These are phyloP conservation scores for Cyprinodon diabolis DNA, from an alignment of 2,797 vertebrate genomes.

Conservation along the genomic window DNA sequence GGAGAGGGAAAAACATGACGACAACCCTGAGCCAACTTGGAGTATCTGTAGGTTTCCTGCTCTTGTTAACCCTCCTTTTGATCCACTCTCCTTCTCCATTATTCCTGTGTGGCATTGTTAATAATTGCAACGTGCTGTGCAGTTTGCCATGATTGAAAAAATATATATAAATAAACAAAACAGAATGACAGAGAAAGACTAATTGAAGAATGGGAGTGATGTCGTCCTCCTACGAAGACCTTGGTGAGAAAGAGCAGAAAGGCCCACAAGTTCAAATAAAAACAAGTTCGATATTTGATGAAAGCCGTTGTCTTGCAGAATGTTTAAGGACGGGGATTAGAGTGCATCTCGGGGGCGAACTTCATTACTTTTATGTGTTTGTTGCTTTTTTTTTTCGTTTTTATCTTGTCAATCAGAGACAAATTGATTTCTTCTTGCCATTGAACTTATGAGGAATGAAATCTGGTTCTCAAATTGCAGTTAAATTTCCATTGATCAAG, in stretches of 20 bases:
- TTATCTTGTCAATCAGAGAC: constrained; percentile 23
- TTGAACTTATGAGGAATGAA: constrained; percentile 15
- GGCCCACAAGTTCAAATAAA: constrained; percentile 55
- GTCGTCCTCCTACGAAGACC: constrained; percentile 63
- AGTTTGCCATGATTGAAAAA: constrained; percentile 40
- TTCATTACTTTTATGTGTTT: constrained; percentile 46
- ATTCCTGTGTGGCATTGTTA: constrained; percentile 45
- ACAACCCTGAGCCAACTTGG: constrained; percentile 73
- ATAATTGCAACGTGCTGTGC: constrained; percentile 40
- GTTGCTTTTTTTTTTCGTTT: not conserved
- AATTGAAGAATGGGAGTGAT: constrained; percentile 44
- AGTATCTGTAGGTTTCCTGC: constrained; percentile 58
- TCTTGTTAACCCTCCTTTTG: constrained; percentile 60
- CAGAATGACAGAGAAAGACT: constrained; percentile 20
- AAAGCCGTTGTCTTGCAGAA: constrained; percentile 67
- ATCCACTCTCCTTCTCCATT: constrained; percentile 27
- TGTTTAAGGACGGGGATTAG: constrained; percentile 74
- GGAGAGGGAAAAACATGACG: constrained; percentile 27
- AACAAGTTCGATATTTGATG: constrained; percentile 72
- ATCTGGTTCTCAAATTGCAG: constrained; percentile 19
- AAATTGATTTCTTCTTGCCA: constrained; percentile 34
- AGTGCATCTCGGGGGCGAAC: constrained; percentile 31
- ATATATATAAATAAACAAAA: constrained; percentile 41
- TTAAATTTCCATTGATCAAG: constrained; percentile 28
- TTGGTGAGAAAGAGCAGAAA: constrained; percentile 66